Evolutionary conservation across 2,888 invertebrate species (phyloP), one percentile per base, ranked within the genome.

Genomic region (Rosalia funebris): DNA sequence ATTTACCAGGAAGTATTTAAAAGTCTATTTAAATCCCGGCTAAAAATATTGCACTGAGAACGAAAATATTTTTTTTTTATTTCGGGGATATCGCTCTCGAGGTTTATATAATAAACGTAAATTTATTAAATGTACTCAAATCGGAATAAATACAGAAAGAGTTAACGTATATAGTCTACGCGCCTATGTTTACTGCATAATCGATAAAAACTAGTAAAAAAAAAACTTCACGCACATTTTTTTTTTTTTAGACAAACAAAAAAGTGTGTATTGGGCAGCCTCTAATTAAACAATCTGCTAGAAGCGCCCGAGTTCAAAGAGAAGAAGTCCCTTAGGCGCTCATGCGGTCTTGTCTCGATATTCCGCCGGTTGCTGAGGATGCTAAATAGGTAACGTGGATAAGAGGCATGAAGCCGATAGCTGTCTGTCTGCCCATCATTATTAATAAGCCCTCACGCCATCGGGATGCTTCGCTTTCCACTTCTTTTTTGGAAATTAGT

Each of bases 391-490:
- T 37, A n/a, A n/a, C n/a, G n/a, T n/a, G n/a, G 37, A 37, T 37
- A 50, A n/a, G n/a, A 47, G 47, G 36, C 34, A 47, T 17, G 47
- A 48, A 50, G 20, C 19, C 20, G 48, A 50, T 50, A 50, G 37
- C 20, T 50, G 48, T 50, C 48, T 20, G 25, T 36, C 36, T 37
- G 48, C 37, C 48, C 48, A 37, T 50, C 48, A 50, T 20, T 19
- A 37, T 37, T 50, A 50, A 50, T 50, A 50, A 17, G 20, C 20
- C 39, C 48, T 50, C 48, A 50, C 48, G 48, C 48, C 37, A 37
- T 50, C 20, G 20, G 48, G 48, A 37, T 19, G 37, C 37, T 14
- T 37, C 48, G 37, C 9, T 36, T 19, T 50, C 37, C 37, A 37
- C 48, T 34, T 34, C 10, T 42, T 50, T 50, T 50, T 50, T 50